Evolutionary conservation across 2,113 vertebrate species (phyloP), one percentile per base, ranked within the genome.

Genomic region (Vidua macroura): DNA sequence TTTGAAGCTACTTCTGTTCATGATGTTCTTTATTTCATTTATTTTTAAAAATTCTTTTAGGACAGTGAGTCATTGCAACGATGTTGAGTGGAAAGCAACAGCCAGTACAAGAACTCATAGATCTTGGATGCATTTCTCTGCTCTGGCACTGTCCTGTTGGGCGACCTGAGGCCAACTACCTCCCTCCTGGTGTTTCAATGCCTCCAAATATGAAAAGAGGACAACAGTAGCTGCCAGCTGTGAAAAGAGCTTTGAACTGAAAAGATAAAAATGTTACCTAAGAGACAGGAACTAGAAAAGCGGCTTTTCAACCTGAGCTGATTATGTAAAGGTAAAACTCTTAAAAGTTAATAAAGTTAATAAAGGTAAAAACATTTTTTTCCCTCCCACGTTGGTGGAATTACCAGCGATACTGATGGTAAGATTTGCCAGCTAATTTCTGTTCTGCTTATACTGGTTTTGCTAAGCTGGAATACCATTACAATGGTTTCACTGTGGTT

Each of bases 371-470:
- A 94, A 75, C 2, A 22, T 59, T 24, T 9, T 31, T 55, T 43
- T 2, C 1, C 0, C 3, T 11, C 5, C 9, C 3, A 21, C 13
- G 6, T 11, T 27, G 16, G 37, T 11, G 78, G 35, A 72, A 83
- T 55, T 87, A 43, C 8, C 4, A 58, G 51, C 41, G 25, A 56
- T 67, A 51, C 7, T 35, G 25, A 62, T 30, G 13, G 53, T 30
- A 76, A 27, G 22, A 94, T 69, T 43, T 49, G 58, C 28, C 33
- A 80, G 51, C 6, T 59, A 59, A 63, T 68, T 85, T 84, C 7
- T 49, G 30, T 55, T 55, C 44, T 69, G 23, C 44, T 86, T 83
- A 39, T 18, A 27, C 4, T 46, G 14, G 5, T 51, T 88, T 83
- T 81, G 30, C 48, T 70, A 77, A 81, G 9, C 15, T 58, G 18